Percentiles rank a stretch among this genome's conserved stretches.
These are phyloP conservation scores for Orussus abietinus DNA, from an alignment of 1,140 invertebrate species.

Conservation along the genomic window DNA sequence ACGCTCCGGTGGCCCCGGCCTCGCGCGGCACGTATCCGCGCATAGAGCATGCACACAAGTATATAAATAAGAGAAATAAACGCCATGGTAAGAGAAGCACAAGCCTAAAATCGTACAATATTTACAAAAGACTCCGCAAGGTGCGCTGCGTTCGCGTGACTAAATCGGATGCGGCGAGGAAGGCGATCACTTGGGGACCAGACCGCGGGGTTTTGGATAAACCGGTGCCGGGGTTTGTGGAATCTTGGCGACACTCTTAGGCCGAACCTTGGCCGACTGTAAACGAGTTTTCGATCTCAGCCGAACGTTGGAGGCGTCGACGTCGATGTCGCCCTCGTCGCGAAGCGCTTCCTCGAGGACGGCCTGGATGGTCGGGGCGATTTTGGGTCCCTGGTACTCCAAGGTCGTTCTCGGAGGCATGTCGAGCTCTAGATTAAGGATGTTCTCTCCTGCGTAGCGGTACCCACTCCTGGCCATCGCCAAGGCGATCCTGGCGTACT, in stretches of 20 bases:
- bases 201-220: conserved; percentile 59
- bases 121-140: conserved; percentile 25
- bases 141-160: neutral
- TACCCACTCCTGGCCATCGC: conserved; percentile 57
- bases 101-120: too few relatives aligned
- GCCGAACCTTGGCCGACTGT: conserved; percentile 37
- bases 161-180: too few relatives aligned
- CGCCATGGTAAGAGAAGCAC: too few relatives aligned
- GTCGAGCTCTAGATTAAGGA: conserved; percentile 77
- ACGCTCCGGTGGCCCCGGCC: too few relatives aligned
- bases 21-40: too few relatives aligned
- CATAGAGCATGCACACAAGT: too few relatives aligned
- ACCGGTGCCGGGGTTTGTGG: conserved; percentile 44
- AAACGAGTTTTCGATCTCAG: conserved; percentile 36
- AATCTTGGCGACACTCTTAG: conserved; percentile 41
- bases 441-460: conserved; percentile 75
- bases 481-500: conserved; percentile 65
- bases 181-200: conserved; percentile 57
- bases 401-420: conserved; percentile 74
- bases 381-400: conserved; percentile 70
- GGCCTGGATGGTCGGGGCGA: conserved; percentile 69
- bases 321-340: conserved; percentile 70
- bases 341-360: conserved; percentile 70
- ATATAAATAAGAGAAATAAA: too few relatives aligned
- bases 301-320: conserved; percentile 56